Conservation (phyloP, 2,888 invertebrate species). For the Diaprepes abbreviatus region DNA sequence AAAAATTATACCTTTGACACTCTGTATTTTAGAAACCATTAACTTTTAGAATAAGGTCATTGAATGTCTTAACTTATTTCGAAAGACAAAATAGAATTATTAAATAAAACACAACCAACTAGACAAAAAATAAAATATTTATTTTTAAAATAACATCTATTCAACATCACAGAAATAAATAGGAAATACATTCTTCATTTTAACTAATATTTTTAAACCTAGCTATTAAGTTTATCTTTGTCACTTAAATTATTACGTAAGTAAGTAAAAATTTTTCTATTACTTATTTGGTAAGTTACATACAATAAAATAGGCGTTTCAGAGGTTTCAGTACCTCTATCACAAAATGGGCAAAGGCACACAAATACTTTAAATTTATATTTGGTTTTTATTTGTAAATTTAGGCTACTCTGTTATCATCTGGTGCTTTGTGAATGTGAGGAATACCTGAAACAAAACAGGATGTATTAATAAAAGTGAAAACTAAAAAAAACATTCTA, state of each 20-base stretch:
- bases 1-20: too few species aligned
- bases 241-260: not conserved
- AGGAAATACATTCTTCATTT: not conserved
- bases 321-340: slow-evolving; percentile 8
- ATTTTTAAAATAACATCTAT: not conserved
- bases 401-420: slow-evolving; percentile 5
- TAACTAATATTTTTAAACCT: not conserved
- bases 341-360: slow-evolving; percentile 27
- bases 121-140: slow-evolving; percentile 6
- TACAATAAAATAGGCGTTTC: not conserved
- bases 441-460: slow-evolving; percentile 70
- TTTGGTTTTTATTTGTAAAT: not conserved
- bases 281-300: not conserved
- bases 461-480: not conserved
- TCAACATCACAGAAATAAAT: slow-evolving; percentile 12
- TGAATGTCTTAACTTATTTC: too few species aligned
- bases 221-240: not conserved
- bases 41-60: too few species aligned
- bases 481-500: too few species aligned
- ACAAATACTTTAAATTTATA: slow-evolving; percentile 4
- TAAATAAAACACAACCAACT: not conserved
- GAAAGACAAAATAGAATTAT: too few species aligned
- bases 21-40: too few species aligned
- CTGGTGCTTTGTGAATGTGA: slow-evolving; percentile 76
- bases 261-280: not conserved